Base-by-base conservation (phyloP, 2,113 vertebrate genomes). In the Isichthys henryi region DNA sequence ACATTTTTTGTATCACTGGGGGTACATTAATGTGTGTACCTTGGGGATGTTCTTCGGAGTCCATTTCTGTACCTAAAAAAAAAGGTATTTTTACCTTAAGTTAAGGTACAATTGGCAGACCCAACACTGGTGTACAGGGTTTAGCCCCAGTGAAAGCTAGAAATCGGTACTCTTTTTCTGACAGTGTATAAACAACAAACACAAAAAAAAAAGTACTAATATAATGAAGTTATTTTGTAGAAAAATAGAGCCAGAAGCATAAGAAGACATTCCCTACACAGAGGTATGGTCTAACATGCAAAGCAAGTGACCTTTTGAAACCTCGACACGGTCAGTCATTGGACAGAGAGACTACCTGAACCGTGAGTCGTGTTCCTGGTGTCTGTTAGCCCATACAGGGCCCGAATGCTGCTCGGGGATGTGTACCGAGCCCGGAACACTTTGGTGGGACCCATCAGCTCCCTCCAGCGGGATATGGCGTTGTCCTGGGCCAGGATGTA, bases 301-400 rank as follows among this genome's bases (percentile, higher is more conserved):
- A 84, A 84, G 0, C 39, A 23, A 21, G 17, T 3, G 2, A 11
- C 45, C 17, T 13, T 2, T 9, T 13, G 46, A 23, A 43, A 9
- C 39, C 80, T 23, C 17, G 2, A 84, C 35, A 19, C 0, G 80
- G 43, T 53, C 49, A 1, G 82, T n/a, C 43, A 85, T 7, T 2
- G 45, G 83, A 86, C 82, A 23, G 82, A 85, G 43, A 10, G 15
- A 43, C 91, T 91, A 99, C 98, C 98, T 93, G 98, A 99, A 88
- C 98, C 98, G 0, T 99, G 98, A 8, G 97, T 97, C 1, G 97
- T 97, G 89, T 99, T 99, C 89, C 98, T 96, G 74, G 98, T 99
- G 93, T 99, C 98, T 0, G 98, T 99, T 92, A 99, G 97, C 80
- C 98, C 98, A 0, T 97, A 97, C 53, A 95, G 93, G 43, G 95